Conservation (phyloP, 2,797 vertebrate genomes). For the Pantherophis vulpinus region DNA sequence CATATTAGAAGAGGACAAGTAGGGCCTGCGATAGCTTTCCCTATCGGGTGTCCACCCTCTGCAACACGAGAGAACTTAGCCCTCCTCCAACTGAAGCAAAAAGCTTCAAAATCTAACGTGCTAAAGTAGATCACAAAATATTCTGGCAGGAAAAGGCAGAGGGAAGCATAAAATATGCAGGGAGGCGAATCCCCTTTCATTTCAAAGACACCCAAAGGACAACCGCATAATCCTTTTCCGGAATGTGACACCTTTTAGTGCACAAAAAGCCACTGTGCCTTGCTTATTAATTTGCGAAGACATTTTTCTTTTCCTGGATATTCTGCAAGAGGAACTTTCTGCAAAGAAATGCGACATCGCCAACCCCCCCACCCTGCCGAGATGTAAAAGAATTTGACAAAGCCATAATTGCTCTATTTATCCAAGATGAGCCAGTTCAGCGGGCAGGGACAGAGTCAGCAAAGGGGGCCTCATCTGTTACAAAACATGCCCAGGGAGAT, state of each 20-base stretch:
- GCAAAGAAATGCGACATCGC: background rate
- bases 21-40: background rate
- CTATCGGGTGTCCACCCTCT: background rate
- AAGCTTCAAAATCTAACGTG: background rate
- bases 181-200: background rate
- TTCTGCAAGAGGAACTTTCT: background rate
- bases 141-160: background rate
- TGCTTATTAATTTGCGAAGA: background rate
- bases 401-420: background rate
- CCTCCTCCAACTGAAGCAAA: background rate
- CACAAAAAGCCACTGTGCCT: background rate
- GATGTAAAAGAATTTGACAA: background rate
- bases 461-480: background rate
- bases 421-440: background rate
- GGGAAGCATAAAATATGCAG: background rate
- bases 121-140: background rate
- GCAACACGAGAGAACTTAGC: background rate
- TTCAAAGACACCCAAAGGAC: background rate
- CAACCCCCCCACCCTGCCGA: background rate
- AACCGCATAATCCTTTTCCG: background rate
- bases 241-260: background rate
- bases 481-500: background rate
- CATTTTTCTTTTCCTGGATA: background rate
- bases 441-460: background rate
- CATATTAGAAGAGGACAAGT: background rate